Evolutionary conservation across 2,888 invertebrate species (phyloP), one percentile per base, ranked within the genome.

Genomic region (Bellardia pandia): DNA sequence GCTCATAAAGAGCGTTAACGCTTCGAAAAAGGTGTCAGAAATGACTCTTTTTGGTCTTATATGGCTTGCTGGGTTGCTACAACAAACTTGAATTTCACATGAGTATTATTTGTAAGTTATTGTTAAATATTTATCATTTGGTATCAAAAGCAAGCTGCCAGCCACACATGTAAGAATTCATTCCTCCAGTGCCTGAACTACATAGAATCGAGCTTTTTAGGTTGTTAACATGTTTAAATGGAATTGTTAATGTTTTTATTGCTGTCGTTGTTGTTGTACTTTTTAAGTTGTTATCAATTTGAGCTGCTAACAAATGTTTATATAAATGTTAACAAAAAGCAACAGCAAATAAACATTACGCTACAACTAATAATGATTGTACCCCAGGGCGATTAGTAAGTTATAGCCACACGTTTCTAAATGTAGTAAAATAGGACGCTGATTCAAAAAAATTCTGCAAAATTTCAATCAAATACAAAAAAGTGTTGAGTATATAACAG

Each of bases 201-300:
- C 9, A 45, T 66, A 66, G 11, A 75, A 51, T 69, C 64, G n/a
- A 53, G 51, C 40, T 69, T 75, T 86, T 79, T 53, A 77, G 72
- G 83, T 86, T 83, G 64, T 83, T 86, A 80, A 83, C 86, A 83
- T 72, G 40, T 74, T 76, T 75, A 76, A 66, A 53, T 64, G 8
- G 53, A 53, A 40, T 42, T 79, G 64, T 51, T 79, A 30, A 14
- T 68, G 68, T 42, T 53, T 56, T 76, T 48, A 14, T 45, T 37
- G 37, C 37, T 37, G 5, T 6, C 6, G 37, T 5, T 23, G 42
- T 53, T 71, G 16, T 33, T 23, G 16, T 69, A 14, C 3, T 53
- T 40, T 74, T 56, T 53, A 30, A 66, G 64, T 64, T 53, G 51
- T 85, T 85, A 85, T 85, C 85, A 85, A 75, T 75, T 85, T 64